These are phyloP conservation scores for Panagrolaimus sp. DNA, from an alignment of 1,140 invertebrate genomes.

Conservation along the genomic window DNA sequence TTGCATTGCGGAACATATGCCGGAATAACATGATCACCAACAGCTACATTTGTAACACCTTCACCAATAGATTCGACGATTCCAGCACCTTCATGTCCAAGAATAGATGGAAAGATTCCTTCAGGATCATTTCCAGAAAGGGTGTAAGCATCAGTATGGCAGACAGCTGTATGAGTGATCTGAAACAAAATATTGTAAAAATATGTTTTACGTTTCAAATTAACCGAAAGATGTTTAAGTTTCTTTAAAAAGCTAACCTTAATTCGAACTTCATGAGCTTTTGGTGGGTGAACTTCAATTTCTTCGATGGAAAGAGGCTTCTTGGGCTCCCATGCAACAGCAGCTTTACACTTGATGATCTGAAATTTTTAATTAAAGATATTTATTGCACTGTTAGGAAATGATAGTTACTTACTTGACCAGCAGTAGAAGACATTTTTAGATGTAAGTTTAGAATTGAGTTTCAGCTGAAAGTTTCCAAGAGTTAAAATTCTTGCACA, in stretches of 20 bases:
- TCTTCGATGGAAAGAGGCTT: constrained; percentile 79
- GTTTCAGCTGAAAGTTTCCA: no score
- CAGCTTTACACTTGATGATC: constrained; percentile 48
- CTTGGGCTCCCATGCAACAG: constrained; percentile 58
- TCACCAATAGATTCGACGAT: constrained; percentile 75
- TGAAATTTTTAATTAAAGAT: background rate
- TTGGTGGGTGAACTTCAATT: constrained; percentile 88
- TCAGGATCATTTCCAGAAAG: constrained; percentile 80
- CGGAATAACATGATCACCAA: constrained; percentile 90
- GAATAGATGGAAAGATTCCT: constrained; percentile 81
- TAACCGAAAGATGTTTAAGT: constrained; percentile 64
- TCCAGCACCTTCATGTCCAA: constrained; percentile 80
- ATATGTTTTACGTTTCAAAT: no score
- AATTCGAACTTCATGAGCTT: constrained; percentile 67
- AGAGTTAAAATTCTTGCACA: no score
- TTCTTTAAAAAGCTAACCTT: constrained; percentile 59
- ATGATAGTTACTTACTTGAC: no score
- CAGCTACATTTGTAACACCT: constrained; percentile 48
- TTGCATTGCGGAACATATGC: constrained; percentile 92
- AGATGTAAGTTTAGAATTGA: no score
- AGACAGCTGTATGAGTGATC: constrained; percentile 80
- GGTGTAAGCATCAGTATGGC: constrained; percentile 94
- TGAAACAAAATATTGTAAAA: no score
- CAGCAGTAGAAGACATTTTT: no score
- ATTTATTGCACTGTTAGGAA: no score